Conservation (phyloP, 2,888 invertebrate genomes). For the Conchocele bisecta region DNA sequence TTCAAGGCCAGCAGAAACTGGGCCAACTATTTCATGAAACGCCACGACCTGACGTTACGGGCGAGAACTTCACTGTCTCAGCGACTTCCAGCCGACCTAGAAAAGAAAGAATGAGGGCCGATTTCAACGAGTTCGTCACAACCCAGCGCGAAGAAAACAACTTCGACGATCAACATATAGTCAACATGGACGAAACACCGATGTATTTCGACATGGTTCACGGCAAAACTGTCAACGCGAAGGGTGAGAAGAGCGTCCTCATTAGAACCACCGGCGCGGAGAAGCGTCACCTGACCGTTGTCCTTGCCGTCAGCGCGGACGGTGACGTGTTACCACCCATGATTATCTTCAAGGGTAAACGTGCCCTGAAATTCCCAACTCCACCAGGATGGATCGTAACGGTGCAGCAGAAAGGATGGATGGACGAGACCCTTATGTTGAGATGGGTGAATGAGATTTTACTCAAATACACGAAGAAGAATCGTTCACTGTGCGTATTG, state of each 20-base stretch:
- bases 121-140: background rate
- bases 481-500: conserved; percentile 8
- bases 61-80: conserved; percentile 1
- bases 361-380: background rate
- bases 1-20: background rate
- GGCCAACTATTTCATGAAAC: background rate
- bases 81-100: conserved; percentile 1
- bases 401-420: conserved; percentile 11
- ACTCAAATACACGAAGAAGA: background rate
- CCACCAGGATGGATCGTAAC: conserved; percentile 13
- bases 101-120: background rate
- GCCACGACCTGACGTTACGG: background rate
- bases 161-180: background rate
- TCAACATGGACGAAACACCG: conserved; percentile 5
- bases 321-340: background rate
- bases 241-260: background rate
- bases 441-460: conserved; percentile 15
- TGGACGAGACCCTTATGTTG: conserved; percentile 13
- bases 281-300: background rate
- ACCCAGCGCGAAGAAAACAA: background rate
- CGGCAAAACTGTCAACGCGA: background rate
- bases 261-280: conserved; percentile 1
- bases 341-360: conserved; percentile 15
- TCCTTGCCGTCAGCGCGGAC: background rate
- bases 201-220: background rate